phyloP scores from a whole-genome alignment of 2,888 invertebrate species.

The Tenthredo livida region DNA sequence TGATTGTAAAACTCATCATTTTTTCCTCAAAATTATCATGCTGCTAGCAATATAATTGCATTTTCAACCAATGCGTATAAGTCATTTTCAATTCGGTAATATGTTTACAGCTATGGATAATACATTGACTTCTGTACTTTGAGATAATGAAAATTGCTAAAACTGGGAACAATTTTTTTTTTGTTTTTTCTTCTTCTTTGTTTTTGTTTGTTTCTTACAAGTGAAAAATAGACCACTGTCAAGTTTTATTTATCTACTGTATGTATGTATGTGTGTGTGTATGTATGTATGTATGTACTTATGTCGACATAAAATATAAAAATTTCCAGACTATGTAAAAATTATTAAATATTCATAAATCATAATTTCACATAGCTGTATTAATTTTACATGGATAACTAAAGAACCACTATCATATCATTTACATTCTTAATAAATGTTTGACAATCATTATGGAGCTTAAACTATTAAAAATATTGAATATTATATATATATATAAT shows the following conservation, averaged over 20 bases:
- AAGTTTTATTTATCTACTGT: constrained; percentile 24
- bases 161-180: background rate
- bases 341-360: constrained; percentile 34
- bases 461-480: constrained; percentile 34
- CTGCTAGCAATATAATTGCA: constrained; percentile 42
- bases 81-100: background rate
- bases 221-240: constrained; percentile 37
- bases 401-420: background rate
- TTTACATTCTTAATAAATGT: constrained; percentile 12
- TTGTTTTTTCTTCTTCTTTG: background rate
- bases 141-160: constrained; percentile 22
- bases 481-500: constrained; percentile 30
- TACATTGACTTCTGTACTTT: constrained; percentile 1
- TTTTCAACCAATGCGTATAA: constrained; percentile 34
- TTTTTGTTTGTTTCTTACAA: background rate
- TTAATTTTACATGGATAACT: constrained; percentile 31
- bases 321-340: constrained; percentile 31
- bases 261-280: background rate
- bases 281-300: constrained; percentile 1
- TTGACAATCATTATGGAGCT: background rate
- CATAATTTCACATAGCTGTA: constrained; percentile 30
- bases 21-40: constrained; percentile 25
- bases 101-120: constrained; percentile 30
- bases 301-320: constrained; percentile 19
- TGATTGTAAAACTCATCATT: background rate